Conservation (phyloP, 2,888 invertebrate genomes). For the Diarsia dahlii region DNA sequence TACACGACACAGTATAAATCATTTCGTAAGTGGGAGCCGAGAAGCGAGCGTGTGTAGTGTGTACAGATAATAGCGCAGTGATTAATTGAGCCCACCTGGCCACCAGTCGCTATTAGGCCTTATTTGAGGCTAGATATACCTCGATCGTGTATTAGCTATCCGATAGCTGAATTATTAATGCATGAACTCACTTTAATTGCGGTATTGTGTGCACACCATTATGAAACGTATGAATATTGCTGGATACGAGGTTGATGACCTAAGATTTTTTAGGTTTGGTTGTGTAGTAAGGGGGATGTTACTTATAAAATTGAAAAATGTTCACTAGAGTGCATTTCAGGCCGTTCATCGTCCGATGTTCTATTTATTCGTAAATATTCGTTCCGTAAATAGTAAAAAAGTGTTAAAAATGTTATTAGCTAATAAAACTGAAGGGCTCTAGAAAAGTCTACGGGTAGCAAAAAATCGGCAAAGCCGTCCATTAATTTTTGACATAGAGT, state of each 20-base stretch:
- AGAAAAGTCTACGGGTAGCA: neutral
- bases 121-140: constrained; percentile 50
- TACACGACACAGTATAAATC: constrained; percentile 58
- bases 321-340: neutral
- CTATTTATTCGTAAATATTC: neutral
- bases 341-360: neutral
- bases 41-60: constrained; percentile 41
- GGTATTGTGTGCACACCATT: constrained; percentile 17
- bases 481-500: neutral
- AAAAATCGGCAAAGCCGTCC: too few species aligned
- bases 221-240: neutral
- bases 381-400: neutral
- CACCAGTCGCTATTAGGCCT: constrained; percentile 54
- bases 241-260: neutral
- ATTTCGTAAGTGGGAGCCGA: constrained; percentile 60
- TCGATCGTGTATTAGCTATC: constrained; percentile 26
- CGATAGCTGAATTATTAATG: constrained; percentile 45
- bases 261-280: neutral
- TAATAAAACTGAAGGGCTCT: neutral
- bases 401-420: neutral
- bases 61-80: constrained; percentile 63
- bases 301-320: neutral
- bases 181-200: constrained; percentile 22
- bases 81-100: constrained; percentile 71
- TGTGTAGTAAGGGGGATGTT: too few species aligned